Conservation (phyloP, 2,113 vertebrate genomes). For the Notarius quadriscutis region DNA sequence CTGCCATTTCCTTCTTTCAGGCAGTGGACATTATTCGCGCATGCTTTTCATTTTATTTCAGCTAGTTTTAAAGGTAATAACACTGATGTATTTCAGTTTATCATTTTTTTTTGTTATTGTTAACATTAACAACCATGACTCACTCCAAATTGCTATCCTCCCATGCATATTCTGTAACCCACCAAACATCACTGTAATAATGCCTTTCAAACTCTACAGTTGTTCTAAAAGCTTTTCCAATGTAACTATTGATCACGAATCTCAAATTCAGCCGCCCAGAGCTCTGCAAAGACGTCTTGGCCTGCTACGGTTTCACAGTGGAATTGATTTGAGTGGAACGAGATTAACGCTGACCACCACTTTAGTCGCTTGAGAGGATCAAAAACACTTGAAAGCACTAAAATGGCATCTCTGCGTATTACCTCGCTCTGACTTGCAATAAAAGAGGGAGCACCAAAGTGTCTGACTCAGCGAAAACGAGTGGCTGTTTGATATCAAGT, state of each 20-base stretch:
- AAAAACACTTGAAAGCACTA: conserved; percentile 31
- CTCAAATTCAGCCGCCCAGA: conserved; percentile 17
- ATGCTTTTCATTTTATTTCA: neutral
- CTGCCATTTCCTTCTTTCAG: neutral
- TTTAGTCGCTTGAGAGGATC: conserved; percentile 25
- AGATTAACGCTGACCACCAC: conserved; percentile 31
- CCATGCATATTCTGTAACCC: conserved; percentile 9
- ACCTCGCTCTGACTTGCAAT: neutral
- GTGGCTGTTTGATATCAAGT: neutral
- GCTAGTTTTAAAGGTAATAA: neutral
- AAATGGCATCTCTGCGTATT: conserved; percentile 27
- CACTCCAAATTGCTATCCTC: neutral
- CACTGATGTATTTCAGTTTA: neutral
- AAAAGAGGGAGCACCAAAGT: neutral
- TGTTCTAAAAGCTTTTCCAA: conserved; percentile 42
- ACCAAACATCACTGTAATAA: conserved; percentile 14
- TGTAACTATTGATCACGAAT: conserved; percentile 32
- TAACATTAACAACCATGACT: conserved; percentile 11
- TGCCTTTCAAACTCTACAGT: conserved; percentile 5
- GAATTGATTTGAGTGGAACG: conserved; percentile 1
- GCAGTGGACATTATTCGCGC: neutral
- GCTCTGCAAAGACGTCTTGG: conserved; percentile 6
- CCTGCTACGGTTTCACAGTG: conserved; percentile 11
- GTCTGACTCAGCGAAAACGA: neutral
- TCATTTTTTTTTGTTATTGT: neutral